Evolutionary conservation across 2,113 vertebrate species (phyloP).

Genomic region (Eulemur rufifrons): DNA sequence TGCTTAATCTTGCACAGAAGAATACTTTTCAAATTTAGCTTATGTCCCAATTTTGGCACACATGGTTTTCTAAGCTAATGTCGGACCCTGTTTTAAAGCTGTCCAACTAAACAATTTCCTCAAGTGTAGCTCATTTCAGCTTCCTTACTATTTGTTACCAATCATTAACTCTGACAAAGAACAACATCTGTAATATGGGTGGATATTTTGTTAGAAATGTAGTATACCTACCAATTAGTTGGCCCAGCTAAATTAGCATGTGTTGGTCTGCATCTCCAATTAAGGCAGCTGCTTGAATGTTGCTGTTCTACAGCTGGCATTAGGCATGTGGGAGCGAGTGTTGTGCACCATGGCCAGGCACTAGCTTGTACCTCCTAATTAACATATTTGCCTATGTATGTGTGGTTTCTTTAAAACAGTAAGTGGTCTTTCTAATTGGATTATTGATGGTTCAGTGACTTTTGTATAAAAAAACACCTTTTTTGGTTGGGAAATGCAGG

Average conservation of each 20-base stretch:
- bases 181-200: conserved; percentile 61
- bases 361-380: conserved; percentile 71
- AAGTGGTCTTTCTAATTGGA: conserved; percentile 64
- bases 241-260: conserved; percentile 65
- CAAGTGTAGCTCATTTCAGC: conserved; percentile 14
- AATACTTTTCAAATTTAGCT: conserved; percentile 44
- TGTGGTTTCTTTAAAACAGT: conserved; percentile 66
- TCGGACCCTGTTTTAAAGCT: conserved; percentile 14
- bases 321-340: conserved; percentile 33
- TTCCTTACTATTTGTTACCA: conserved; percentile 57
- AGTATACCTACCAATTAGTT: conserved; percentile 59
- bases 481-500: conserved; percentile 5
- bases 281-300: conserved; percentile 63
- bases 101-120: conserved; percentile 33
- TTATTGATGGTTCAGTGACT: conserved; percentile 69
- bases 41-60: conserved; percentile 28
- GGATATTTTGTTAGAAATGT: conserved; percentile 29
- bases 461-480: conserved; percentile 8
- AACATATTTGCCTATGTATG: conserved; percentile 62
- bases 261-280: conserved; percentile 64
- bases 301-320: conserved; percentile 62
- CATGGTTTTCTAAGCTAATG: not conserved
- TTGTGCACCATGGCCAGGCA: conserved; percentile 24
- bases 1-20: conserved; percentile 16
- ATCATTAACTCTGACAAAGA: not conserved